These are phyloP conservation scores for Coturnix japonica DNA, from an alignment of 2,113 vertebrate species.

Conservation along the genomic window DNA sequence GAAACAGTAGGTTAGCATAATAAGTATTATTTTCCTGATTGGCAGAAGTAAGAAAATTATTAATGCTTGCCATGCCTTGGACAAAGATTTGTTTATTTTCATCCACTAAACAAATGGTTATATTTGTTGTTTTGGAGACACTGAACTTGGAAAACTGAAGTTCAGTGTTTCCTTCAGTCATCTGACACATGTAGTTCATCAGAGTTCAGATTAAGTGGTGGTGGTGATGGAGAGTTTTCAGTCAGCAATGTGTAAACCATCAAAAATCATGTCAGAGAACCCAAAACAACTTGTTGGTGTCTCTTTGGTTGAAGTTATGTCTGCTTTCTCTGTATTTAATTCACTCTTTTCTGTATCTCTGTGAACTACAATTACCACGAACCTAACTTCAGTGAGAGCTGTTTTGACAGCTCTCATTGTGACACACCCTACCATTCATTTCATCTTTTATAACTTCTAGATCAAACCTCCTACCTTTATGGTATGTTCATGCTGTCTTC, in stretches of 20 bases:
- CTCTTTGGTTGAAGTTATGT: not conserved
- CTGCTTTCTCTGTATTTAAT: not conserved
- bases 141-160: constrained; percentile 5
- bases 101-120: rapidly evolving
- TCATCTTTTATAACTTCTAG: not conserved
- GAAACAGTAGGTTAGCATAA: not conserved
- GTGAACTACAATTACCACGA: not conserved
- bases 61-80: not conserved
- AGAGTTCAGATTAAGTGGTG: not conserved
- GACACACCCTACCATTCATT: not conserved
- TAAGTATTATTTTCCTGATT: not conserved
- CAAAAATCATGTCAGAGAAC: not conserved
- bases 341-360: not conserved
- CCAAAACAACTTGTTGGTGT: not conserved
- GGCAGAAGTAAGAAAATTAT: not conserved
- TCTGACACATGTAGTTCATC: not conserved
- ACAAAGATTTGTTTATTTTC: not conserved
- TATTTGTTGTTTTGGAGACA: not conserved
- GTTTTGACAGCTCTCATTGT: not conserved
- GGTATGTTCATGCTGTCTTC: not conserved
- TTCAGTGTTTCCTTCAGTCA: not conserved
- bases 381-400: not conserved
- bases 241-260: not conserved
- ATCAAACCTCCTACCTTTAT: not conserved
- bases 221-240: not conserved